Evolutionary conservation across 2,797 vertebrate species (phyloP), one percentile per base, ranked within the genome.

Genomic region (Girardinus metallicus): DNA sequence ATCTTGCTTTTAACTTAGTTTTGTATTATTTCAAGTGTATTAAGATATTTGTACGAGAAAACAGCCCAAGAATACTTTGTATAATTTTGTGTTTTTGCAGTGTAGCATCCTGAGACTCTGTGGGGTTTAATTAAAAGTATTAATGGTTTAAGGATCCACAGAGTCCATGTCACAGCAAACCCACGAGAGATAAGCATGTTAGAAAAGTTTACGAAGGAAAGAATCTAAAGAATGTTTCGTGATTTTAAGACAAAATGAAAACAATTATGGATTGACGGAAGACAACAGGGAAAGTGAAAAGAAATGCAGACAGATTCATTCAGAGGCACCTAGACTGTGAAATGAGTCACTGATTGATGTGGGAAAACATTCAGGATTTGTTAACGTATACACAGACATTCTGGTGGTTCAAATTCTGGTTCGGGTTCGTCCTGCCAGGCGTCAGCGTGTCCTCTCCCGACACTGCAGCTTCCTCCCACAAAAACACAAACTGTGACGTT

Each of bases 181-280:
- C 43, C 74, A 47, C 79, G 77, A 84, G 79, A 85, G 79, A 82
- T 46, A 75, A 81, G 75, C 83, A 68, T 85, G 85, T 82, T 85
- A 86, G 78, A 88, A 88, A 88, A 79, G 60, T 29, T 60, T 84
- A 68, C 23, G 75, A 13, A 18, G 41, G 23, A 43, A 46, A 46
- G n/a, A 43, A 43, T 6, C 39, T n/a, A 15, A 43, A 70, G 39
- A 29, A n/a, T 43, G 23, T 3, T 15, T 7, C 10, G 2, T 26
- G 34, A 41, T 10, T 21, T 66, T 39, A 11, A 43, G 11, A 43
- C 66, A 43, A 13, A 70, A 43, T 43, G 21, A 43, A 70, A 70
- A 71, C 68, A 71, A 29, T 71, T 88, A 89, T 90, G 64, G 88
- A 92, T 90, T 83, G 87, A 88, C 70, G 82, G 82, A 70, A 84